Evolutionary conservation across 2,797 vertebrate genomes (phyloP).

Genomic region (Pangasius larnaudii): DNA sequence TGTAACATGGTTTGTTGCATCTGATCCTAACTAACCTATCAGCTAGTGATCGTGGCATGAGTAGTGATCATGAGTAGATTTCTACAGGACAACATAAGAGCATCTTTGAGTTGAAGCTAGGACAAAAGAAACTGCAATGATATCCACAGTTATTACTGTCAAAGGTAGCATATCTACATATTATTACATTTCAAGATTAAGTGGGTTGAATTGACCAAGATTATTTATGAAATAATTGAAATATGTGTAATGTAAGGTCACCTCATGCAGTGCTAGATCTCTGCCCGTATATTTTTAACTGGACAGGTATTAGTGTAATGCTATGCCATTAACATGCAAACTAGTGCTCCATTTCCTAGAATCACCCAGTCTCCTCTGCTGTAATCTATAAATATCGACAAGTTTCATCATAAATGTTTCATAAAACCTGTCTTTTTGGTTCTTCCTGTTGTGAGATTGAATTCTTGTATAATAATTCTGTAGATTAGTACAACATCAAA

Average conservation of each 20-base stretch:
- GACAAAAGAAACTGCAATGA: constrained; percentile 10
- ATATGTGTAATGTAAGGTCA: background rate
- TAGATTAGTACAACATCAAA: background rate
- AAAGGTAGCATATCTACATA: background rate
- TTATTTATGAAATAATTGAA: background rate
- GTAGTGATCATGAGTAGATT: background rate
- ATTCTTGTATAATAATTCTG: background rate
- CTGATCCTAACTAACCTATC: background rate
- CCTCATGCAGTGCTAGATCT: background rate
- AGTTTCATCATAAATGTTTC: background rate
- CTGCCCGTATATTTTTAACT: background rate
- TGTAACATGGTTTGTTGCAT: background rate
- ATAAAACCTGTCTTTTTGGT: background rate
- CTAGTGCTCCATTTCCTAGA: background rate
- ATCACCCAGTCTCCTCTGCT: background rate
- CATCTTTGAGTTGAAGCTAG: background rate
- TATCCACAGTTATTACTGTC: background rate
- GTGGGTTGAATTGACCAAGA: background rate
- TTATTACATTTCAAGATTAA: background rate
- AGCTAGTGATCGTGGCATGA: background rate
- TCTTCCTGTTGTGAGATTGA: background rate
- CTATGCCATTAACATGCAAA: background rate
- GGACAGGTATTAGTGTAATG: background rate
- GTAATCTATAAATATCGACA: background rate
- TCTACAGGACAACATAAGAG: background rate